Evolutionary conservation across 2,888 invertebrate genomes (phyloP), one percentile per base, ranked within the genome.

Genomic region (Pammene fasciana): DNA sequence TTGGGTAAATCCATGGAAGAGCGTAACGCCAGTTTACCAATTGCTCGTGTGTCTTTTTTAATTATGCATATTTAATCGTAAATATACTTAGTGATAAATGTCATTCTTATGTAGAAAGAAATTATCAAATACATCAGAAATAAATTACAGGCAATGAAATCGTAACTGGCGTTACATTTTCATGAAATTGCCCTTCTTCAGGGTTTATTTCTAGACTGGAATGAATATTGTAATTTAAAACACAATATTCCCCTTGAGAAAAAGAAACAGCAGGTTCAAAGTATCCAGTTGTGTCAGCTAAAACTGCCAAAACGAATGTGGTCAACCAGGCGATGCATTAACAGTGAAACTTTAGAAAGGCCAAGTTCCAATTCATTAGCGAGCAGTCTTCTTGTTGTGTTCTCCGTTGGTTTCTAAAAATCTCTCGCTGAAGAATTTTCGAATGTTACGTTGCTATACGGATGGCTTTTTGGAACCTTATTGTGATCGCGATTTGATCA

Each of bases 291-390:
- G 46, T 65, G 26, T 38, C 38, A 59, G 59, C 55, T 38, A 65
- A 68, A 67, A 68, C 65, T 72, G 67, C 71, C 73, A 72, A 75
- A 71, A 74, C 73, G 72, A 75, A 75, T 72, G 75, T 74, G 70
- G 70, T 68, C 73, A 75, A 71, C 68, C 71, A 71, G 72, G 68
- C 74, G 72, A 68, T 74, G 74, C 74, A 75, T 70, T 71, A 71
- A 71, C 73, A 72, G 75, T 73, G 74, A 74, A 75, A 75, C 74
- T 75, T 75, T 74, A 75, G 75, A 75, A 75, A 75, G 75, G 73
- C 74, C 54, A 60, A 71, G 73, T 74, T 74, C 73, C 75, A 74
- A 75, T 74, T 75, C 74, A 74, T 74, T 75, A 75, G 73, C 72
- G 62, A 67, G 68, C 68, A 55, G 65, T 66, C 72, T 73, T 71